Base-by-base conservation (phyloP, 2,797 vertebrate species). In the Columba guinea region DNA sequence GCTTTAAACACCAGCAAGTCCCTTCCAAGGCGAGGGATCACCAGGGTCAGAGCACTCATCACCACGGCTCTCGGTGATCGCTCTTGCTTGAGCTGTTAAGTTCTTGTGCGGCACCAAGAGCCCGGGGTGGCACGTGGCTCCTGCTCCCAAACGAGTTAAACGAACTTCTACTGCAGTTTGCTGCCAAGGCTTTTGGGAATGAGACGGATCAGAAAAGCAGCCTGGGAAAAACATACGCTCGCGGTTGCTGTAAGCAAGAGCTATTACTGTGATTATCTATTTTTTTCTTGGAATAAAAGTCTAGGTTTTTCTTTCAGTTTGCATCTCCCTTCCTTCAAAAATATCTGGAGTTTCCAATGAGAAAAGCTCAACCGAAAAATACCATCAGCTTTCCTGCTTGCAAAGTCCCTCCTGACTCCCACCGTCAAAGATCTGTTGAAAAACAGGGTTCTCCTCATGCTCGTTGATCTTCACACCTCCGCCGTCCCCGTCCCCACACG, bases 171-270 rank as follows among this genome's bases (percentile, higher is more conserved):
- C 81, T 84, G 58, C 82, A 75, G 53, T 6, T 7, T 0, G 3
- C 76, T 80, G 86, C 76, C 90, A 93, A 81, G 41, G 91, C 53
- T 62, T 64, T 59, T 69, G 93, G 85, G 88, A 90, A 94, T 15
- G 84, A 91, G 70, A 79, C 49, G 67, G 59, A 59, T 44, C 75
- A 91, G 59, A 77, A 67, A 62, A 89, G 64, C 44, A 77, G 78
- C 71, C 82, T 67, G 64, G 79, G 87, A 94, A 81, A 87, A 92
- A 27, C 58, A 68, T 10, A 52, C 2, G 4, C 34, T 62, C 0
- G 1, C 32, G 58, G 21, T 3, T 79, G 87, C 82, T 94, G 49
- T 13, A 63, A 89, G 60, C 55, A 78, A 65, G 59, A 87, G 52
- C 32, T 69, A 44, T 15, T 73, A 34, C 52, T 56, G n/a, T 64